Base-by-base conservation (phyloP, 2,113 vertebrate genomes). In the Solea senegalensis region DNA sequence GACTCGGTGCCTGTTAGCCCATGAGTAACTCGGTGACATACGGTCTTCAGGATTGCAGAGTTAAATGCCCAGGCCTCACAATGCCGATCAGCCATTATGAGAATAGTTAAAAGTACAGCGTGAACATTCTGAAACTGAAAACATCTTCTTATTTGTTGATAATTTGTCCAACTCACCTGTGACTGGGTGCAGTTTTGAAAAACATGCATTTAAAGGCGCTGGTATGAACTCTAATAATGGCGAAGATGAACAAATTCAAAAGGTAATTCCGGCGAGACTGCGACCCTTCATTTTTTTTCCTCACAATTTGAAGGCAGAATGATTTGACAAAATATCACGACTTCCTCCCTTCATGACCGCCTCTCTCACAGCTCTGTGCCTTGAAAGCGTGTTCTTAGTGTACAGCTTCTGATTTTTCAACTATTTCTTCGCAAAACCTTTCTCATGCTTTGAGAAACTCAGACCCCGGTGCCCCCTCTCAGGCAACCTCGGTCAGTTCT, bases 401-500 rank as follows among this genome's bases (percentile, higher is more conserved):
- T 21, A 21, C 21, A 21, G 21, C 3, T 15, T 41, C n/a, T 55
- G 13, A 27, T 55, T n/a, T 40, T 34, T 46, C 46, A 21, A 21
- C 21, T 21, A 21, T 26, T 40, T 11, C 2, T 5, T 9, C 48
- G 0, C 65, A 81, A 85, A 85, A 86, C 86, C 79, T 89, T 90
- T 90, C 73, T 76, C 72, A 69, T 75, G 59, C 80, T 89, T 87
- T 88, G 79, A 89, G 85, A 85, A 82, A 79, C 74, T 73, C 73
- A 72, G 78, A 82, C 85, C 86, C 83, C 79, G 68, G 76, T 76
- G 62, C 61, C 75, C 21, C 55, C 40, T 75, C 76, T 85, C 74
- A 52, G 63, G 73, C 80, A 88, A 88, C 87, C 80, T 91, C 84
- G 83, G 81, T 90, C 73, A 68, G 88, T 90, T 81, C 68, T 84